A percentile compares a stretch with the other conserved stretches of the same genome.
Conservation (phyloP, 35 echinoderm and acorn worm genomes). For the Apostichopus japonicus region DNA sequence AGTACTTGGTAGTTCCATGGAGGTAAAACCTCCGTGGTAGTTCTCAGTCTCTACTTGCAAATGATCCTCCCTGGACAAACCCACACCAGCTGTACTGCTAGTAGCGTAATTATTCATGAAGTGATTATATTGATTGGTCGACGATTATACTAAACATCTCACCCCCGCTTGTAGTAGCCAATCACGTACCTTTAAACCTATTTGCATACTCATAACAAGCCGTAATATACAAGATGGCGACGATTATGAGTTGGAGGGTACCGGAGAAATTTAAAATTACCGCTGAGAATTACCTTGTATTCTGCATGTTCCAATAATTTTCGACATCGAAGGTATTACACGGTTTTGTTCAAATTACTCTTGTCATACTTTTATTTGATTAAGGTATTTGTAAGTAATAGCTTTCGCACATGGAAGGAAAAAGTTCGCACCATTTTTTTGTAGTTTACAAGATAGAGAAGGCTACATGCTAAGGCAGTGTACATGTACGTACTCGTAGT, state of each 20-base stretch:
- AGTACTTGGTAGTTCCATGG: too few relatives aligned
- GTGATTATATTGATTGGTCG: constrained; percentile 9
- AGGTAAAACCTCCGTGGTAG: too few relatives aligned
- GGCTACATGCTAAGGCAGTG: neutral
- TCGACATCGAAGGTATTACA: neutral
- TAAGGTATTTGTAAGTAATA: too few relatives aligned
- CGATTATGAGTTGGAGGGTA: constrained; percentile 36
- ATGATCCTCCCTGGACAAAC: too few relatives aligned
- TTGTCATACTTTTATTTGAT: neutral
- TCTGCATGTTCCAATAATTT: neutral
- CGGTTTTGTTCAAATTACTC: neutral
- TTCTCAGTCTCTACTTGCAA: too few relatives aligned
- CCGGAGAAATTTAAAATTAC: constrained; percentile 12
- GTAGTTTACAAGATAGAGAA: neutral
- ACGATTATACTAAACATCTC: neutral
- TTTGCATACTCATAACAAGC: neutral
- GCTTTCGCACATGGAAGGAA: neutral
- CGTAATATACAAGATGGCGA: constrained; percentile 27
- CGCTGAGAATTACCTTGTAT: neutral
- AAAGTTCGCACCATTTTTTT: neutral
- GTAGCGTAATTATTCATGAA: constrained; percentile 31
- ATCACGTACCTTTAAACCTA: neutral
- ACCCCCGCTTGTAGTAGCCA: neutral
- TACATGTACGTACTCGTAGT: too few relatives aligned
- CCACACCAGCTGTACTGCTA: neutral